phyloP scores from a whole-genome alignment of 64 coral and sea anemone species.

The Stylophora pistillata region DNA sequence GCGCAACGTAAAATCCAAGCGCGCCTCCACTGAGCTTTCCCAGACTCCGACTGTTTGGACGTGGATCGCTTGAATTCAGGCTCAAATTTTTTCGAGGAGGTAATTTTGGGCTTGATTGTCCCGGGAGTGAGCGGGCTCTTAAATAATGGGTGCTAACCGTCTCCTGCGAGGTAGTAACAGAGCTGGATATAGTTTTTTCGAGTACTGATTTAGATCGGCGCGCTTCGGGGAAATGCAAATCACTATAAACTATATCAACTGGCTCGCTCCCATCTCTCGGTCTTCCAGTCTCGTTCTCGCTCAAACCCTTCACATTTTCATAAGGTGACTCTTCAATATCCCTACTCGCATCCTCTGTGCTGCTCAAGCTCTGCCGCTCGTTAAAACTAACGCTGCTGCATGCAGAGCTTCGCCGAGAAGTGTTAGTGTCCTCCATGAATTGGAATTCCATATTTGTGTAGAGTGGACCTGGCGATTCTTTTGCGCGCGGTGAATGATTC shows the following conservation, averaged over 20 bases:
- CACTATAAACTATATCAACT: slow-evolving; percentile 93
- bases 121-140: slow-evolving; percentile 30
- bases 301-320: slow-evolving; percentile 42
- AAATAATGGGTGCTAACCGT: not conserved
- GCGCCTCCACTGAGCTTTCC: slow-evolving; percentile 11
- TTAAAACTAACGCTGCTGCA: slow-evolving; percentile 27
- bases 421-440: slow-evolving; percentile 30
- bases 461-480: slow-evolving; percentile 13
- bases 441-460: slow-evolving; percentile 53
- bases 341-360: slow-evolving; percentile 25
- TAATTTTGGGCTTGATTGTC: slow-evolving; percentile 31
- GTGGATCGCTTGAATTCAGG: slow-evolving; percentile 1
- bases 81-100: slow-evolving; percentile 11
- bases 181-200: not conserved
- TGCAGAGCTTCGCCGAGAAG: slow-evolving; percentile 37
- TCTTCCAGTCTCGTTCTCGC: slow-evolving; percentile 21
- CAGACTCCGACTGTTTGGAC: slow-evolving; percentile 68
- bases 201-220: not conserved
- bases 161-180: not conserved
- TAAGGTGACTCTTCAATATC: slow-evolving; percentile 18
- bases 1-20: slow-evolving; percentile 72
- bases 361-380: slow-evolving; percentile 26
- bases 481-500: slow-evolving; percentile 29
- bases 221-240: slow-evolving; percentile 64
- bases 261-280: slow-evolving; percentile 47